Evolutionary conservation across 2,888 invertebrate species (phyloP).

Genomic region (Zygothrica quintamaculata): DNA sequence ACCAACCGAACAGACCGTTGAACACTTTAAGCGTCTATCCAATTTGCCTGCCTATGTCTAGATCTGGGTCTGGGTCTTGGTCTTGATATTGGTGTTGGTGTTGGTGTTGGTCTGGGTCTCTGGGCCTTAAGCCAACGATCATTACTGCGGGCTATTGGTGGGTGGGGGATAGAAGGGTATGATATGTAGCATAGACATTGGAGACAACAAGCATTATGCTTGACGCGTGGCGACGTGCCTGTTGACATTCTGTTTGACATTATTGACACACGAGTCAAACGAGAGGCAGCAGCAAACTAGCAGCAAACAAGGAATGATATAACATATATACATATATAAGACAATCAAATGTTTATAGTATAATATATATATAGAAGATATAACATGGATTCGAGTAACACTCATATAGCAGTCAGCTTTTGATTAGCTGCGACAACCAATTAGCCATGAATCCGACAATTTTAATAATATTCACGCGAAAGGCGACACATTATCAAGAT

Average conservation of each 20-base stretch:
- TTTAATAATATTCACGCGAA: slow-evolving; percentile 43
- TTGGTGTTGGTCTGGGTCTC: background rate
- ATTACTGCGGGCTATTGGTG: slow-evolving; percentile 23
- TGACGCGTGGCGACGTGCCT: slow-evolving; percentile 74
- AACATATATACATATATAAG: slow-evolving; percentile 33
- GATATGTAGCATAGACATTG: slow-evolving; percentile 26
- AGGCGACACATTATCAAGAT: slow-evolving; percentile 50
- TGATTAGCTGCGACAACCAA: slow-evolving; percentile 40
- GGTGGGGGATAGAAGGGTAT: background rate
- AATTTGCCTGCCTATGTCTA: slow-evolving; percentile 14
- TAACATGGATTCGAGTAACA: background rate
- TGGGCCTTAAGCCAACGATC: slow-evolving; percentile 36
- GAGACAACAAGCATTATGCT: slow-evolving; percentile 20
- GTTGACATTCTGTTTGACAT: slow-evolving; percentile 75
- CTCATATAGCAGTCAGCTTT: slow-evolving; percentile 36
- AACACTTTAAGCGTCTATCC: slow-evolving; percentile 1
- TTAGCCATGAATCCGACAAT: slow-evolving; percentile 44
- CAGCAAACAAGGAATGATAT: too few relatives aligned
- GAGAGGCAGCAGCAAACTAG: slow-evolving; percentile 23
- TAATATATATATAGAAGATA: too few relatives aligned
- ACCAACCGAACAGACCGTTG: slow-evolving; percentile 6
- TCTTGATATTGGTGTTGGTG: slow-evolving; percentile 21
- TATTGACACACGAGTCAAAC: slow-evolving; percentile 77
- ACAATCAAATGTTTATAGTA: slow-evolving; percentile 37
- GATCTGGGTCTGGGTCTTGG: slow-evolving; percentile 23